Percentiles rank a stretch among this genome's conserved stretches.
These are phyloP conservation scores for Cirrhinus molitorella DNA, from an alignment of 2,797 vertebrate genomes.

Conservation along the genomic window DNA sequence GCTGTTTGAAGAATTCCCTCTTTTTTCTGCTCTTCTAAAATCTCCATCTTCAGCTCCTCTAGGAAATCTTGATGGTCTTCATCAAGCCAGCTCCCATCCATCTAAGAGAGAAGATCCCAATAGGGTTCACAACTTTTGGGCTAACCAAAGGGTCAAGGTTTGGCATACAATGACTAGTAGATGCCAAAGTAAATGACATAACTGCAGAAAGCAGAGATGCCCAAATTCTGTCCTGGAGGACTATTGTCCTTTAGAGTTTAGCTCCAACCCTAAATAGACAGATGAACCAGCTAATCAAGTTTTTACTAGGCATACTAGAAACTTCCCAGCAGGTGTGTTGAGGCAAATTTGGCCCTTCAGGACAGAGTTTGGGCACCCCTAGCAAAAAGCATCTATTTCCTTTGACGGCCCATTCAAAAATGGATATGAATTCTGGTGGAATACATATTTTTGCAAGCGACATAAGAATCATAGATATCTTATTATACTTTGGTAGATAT, in stretches of 20 bases:
- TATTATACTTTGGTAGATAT: not conserved
- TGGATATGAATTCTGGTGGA: not conserved
- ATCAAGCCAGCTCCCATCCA: constrained; percentile 94
- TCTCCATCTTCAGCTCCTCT: constrained; percentile 93
- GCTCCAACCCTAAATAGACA: no score
- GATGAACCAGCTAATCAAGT: no score
- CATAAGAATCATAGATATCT: not conserved
- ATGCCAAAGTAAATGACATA: not conserved
- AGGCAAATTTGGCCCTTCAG: no score
- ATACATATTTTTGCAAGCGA: not conserved
- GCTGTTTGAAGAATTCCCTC: constrained; percentile 72
- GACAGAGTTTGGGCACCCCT: no score
- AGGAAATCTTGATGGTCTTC: constrained; percentile 94
- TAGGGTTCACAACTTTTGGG: not conserved
- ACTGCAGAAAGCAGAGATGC: no score
- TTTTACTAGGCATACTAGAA: no score
- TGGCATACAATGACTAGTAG: not conserved
- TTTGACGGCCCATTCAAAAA: not conserved
- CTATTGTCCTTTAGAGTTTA: no score
- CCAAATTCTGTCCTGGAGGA: no score
- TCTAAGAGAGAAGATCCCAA: constrained; percentile 75
- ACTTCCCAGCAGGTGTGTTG: no score
- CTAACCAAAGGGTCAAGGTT: not conserved
- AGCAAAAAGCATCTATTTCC: not conserved
- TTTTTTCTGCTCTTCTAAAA: constrained; percentile 88